Evolutionary conservation across 2,888 invertebrate species (phyloP), one percentile per base, ranked within the genome.

Genomic region (Alcis repandata): DNA sequence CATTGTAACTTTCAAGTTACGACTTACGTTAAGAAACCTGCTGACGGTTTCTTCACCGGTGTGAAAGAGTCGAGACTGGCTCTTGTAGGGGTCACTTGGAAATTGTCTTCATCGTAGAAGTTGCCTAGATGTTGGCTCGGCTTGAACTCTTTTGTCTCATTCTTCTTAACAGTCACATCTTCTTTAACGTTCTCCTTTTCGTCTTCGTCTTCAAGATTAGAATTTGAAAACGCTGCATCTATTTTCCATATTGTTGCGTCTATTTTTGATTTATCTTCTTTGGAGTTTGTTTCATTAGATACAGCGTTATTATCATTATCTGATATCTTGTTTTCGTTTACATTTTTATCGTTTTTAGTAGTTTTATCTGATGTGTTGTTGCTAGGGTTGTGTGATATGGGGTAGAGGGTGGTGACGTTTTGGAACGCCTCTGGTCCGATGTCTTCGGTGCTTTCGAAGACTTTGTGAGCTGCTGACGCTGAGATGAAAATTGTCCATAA

Each of bases 81-180:
- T 58, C 62, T 79, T 0, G 84, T 82, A 0, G 84, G 80, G 0
- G 68, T 61, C 6, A 77, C 73, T 11, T 19, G 45, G 38, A 66
- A 27, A 40, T 46, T 60, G 70, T 92, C 89, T 66, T 90, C 86
- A 71, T 94, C 94, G 69, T 90, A 90, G 69, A 88, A 89, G 40
- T 84, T 87, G 15, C 91, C 93, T 33, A 95, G 69, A 72, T 91
- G 94, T 10, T 89, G 93, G 76, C 95, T 95, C 1, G 94, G 94
- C 57, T 86, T 90, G 67, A 95, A 95, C 48, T 87, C 86, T 17
- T 84, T 83, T 11, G 73, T 75, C 27, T 69, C 73, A 51, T 83
- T 82, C n/a, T 74, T 76, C n/a, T 71, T 75, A 32, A 75, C 68
- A n/a, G 68, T 67, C 36, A n/a, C 52, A 11, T 77, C 76, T 41